phyloP scores from a whole-genome alignment of 2,113 vertebrate genomes.

The Sylvia atricapilla region DNA sequence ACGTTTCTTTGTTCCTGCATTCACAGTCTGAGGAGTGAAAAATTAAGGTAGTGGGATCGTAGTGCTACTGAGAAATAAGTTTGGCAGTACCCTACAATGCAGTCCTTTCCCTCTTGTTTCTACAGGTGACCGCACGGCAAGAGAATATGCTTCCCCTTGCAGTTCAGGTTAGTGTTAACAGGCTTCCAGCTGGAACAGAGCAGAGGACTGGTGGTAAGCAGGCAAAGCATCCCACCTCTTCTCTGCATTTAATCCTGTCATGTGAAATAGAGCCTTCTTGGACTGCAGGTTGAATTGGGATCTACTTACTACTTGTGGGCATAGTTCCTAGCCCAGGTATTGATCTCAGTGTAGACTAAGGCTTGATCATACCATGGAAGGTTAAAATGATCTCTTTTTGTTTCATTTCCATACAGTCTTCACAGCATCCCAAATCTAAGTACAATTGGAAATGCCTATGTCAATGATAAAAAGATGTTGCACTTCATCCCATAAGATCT shows the following conservation, averaged over 20 bases:
- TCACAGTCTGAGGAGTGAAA: background rate
- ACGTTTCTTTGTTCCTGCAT: background rate
- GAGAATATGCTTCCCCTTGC: slow-evolving; percentile 35
- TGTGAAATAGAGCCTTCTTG: background rate
- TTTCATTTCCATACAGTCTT: background rate
- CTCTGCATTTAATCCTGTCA: background rate
- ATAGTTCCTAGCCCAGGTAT: background rate
- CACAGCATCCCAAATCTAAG: background rate
- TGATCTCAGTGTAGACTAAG: background rate
- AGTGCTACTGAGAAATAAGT: background rate
- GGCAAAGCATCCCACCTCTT: background rate
- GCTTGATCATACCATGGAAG: background rate
- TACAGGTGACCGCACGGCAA: background rate
- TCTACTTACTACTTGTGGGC: background rate
- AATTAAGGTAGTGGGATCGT: background rate
- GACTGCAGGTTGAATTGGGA: background rate
- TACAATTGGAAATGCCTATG: background rate
- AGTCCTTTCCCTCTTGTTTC: background rate
- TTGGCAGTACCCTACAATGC: background rate
- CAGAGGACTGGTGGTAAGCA: background rate
- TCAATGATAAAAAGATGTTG: background rate
- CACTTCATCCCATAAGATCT: background rate
- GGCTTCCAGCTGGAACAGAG: background rate
- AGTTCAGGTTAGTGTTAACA: slow-evolving; percentile 15
- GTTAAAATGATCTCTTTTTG: background rate